Base-by-base conservation (phyloP, 1,140 invertebrate species). In the Pogonomyrmex californicus region DNA sequence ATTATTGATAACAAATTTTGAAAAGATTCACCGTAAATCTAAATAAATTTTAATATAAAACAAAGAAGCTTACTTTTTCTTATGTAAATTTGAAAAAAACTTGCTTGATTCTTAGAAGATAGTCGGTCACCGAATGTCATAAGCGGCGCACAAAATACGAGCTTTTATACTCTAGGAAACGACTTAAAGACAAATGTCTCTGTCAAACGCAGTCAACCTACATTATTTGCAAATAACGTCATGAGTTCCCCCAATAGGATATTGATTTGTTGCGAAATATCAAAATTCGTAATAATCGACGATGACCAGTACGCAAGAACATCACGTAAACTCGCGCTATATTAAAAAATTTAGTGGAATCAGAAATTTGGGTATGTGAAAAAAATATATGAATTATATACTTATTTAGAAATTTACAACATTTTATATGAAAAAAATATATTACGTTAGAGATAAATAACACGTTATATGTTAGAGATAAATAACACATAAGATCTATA, bases 131-230 rank as follows among this genome's bases (percentile, higher is more conserved):
- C 47, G 58, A 93, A 88, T 93, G 89, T 83, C 92, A 77, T 56
- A 65, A 89, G 73, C 68, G 51, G 17, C 44, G 78, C 33, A 60
- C 85, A 87, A 87, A 73, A 54, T 81, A 85, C 44, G 76, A 89
- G 91, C 93, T 95, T 95, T 93, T 95, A 95, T 95, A 95, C 85
- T 33, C 6, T 38, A 68, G 68, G 66, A 91, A 89, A 70, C 58
- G 14, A 54, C 7, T 17, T 5, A 63, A 89, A 78, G 90, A 94
- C 54, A 92, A 93, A 94, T 93, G 78, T 78, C 7, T 68, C 91
- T 89, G 92, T 94, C 93, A 92, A 70, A 77, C 75, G 85, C 93
- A 95, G 88, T 77, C 63, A 56, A 38, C 12, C 23, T 62, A 66
- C 70, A 81, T 91, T 91, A 90, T 82, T 87, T 68, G 66, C 54